A percentile compares a stretch with the other conserved stretches of the same genome.
These are phyloP conservation scores for Numida meleagris DNA, from an alignment of 2,113 vertebrate species.

Conservation along the genomic window DNA sequence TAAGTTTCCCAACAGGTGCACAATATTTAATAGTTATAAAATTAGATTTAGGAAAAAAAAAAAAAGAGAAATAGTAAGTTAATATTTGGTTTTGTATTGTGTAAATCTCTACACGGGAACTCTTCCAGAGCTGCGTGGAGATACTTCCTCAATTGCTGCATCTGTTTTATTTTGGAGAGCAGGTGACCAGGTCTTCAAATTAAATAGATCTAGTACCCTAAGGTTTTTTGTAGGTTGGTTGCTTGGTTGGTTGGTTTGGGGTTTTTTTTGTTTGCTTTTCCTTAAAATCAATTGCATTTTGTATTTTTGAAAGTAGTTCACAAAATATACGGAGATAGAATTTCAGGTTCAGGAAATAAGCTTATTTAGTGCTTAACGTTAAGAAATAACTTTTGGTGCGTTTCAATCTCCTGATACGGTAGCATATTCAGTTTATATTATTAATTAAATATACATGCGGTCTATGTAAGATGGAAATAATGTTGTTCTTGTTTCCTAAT, in stretches of 20 bases:
- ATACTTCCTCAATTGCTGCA: not conserved
- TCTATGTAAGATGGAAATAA: constrained; percentile 38
- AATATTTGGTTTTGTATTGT: not conserved
- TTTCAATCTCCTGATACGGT: not conserved
- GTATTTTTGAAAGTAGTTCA: not conserved
- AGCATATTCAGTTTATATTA: not conserved
- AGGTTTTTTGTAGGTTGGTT: not conserved
- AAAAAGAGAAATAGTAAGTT: not conserved
- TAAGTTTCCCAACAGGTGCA: not conserved
- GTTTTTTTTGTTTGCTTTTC: not conserved
- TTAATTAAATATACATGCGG: not conserved
- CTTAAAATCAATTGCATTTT: not conserved
- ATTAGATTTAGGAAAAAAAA: not conserved
- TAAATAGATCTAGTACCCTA: not conserved
- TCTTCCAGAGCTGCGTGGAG: not conserved
- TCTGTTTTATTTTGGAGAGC: not conserved
- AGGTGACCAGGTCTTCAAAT: not conserved
- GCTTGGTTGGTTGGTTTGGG: not conserved
- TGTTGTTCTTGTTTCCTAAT: constrained; percentile 40
- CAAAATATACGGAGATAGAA: not conserved
- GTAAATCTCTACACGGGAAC: not conserved
- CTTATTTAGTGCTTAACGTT: not conserved
- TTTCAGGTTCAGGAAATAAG: not conserved
- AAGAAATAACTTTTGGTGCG: not conserved
- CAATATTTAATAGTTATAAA: not conserved